A percentile compares a stretch with the other conserved stretches of the same genome.
These are phyloP conservation scores for Lasioglossum zephyrum DNA, from an alignment of 2,888 invertebrate species.

Conservation along the genomic window DNA sequence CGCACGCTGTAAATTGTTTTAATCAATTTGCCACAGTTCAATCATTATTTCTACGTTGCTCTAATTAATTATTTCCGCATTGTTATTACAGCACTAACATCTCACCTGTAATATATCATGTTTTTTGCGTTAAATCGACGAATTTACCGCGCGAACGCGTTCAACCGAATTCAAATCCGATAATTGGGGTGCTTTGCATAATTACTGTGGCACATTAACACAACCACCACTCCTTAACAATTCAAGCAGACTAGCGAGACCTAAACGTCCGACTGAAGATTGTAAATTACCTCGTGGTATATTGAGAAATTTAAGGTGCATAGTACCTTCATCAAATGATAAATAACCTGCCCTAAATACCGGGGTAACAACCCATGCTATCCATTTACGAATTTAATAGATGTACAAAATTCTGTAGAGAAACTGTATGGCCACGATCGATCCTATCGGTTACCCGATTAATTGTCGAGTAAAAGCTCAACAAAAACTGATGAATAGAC, in stretches of 20 bases:
- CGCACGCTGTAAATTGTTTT: not conserved
- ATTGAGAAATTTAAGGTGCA: not conserved
- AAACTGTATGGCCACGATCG: not conserved
- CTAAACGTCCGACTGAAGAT: not conserved
- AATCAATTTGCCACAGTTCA: accelerated
- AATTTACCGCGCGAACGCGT: not conserved
- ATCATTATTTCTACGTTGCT: not conserved
- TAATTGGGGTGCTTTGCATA: not conserved
- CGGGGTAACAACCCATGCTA: not conserved
- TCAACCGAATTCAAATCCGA: not conserved
- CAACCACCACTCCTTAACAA: not conserved
- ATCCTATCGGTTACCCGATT: not conserved
- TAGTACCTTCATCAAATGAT: not conserved
- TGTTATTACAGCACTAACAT: not conserved
- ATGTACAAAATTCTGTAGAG: not conserved
- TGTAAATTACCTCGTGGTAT: not conserved
- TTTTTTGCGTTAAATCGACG: not conserved
- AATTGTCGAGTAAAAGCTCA: not conserved
- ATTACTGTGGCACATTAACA: not conserved
- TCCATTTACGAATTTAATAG: not conserved
- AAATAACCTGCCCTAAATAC: not conserved
- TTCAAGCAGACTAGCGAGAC: not conserved
- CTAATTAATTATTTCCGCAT: not conserved
- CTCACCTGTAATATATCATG: not conserved
- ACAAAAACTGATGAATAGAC: not conserved